Percentiles rank a stretch among this genome's conserved stretches.
Conservation (phyloP, 2,888 invertebrate species). For the Apoda limacodes region DNA sequence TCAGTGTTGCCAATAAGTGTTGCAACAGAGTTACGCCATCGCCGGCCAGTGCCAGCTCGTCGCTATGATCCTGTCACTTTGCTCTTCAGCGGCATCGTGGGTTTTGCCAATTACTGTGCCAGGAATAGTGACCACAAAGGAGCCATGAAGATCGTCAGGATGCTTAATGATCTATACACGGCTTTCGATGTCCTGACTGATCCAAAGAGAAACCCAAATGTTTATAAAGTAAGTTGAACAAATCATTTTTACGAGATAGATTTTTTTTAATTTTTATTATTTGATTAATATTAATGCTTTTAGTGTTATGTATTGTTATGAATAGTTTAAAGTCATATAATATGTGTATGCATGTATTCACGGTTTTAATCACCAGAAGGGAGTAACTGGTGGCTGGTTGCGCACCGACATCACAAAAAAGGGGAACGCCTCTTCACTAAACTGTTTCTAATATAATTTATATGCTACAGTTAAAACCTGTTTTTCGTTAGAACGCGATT, state of each 20-base stretch:
- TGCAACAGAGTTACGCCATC: constrained; percentile 93
- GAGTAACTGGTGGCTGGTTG: no score
- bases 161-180: constrained; percentile 93
- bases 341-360: no score
- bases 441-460: no score
- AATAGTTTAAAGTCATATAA: no score
- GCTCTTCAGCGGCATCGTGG: constrained; percentile 91
- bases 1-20: constrained; percentile 95
- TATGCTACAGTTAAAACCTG: no score
- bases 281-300: no score
- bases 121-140: constrained; percentile 91
- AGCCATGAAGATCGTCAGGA: constrained; percentile 95
- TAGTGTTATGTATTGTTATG: no score
- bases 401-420: no score
- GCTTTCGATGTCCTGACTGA: constrained; percentile 95
- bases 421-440: no score
- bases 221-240: constrained; percentile 90
- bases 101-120: constrained; percentile 92
- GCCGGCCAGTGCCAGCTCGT: constrained; percentile 88
- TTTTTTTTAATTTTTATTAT: no score
- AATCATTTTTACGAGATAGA: neutral
- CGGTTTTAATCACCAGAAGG: no score
- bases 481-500: no score
- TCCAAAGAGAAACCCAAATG: constrained; percentile 91
- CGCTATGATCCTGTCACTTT: constrained; percentile 92